A percentile compares a stretch with the other conserved stretches of the same genome.
These are phyloP conservation scores for Lasiurus borealis DNA, from an alignment of 2,113 vertebrate species.

Conservation along the genomic window DNA sequence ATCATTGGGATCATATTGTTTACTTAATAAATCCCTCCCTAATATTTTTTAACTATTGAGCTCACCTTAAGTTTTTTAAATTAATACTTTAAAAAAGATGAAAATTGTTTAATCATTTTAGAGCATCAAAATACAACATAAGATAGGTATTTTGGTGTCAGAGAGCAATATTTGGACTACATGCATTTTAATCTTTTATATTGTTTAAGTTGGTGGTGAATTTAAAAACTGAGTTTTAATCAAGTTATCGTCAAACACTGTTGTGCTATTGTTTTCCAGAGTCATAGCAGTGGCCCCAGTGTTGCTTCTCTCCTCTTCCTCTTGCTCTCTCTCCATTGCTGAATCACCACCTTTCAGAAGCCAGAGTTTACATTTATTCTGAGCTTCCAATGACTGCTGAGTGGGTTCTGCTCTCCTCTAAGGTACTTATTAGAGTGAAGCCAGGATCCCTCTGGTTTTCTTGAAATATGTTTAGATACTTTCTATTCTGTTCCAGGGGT, in stretches of 20 bases:
- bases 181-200: constrained; percentile 56
- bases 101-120: constrained; percentile 78
- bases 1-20: constrained; percentile 16
- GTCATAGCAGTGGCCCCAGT: constrained; percentile 91
- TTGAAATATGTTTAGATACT: not conserved
- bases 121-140: constrained; percentile 74
- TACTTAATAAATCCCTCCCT: constrained; percentile 1
- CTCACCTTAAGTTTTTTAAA: constrained; percentile 24
- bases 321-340: constrained; percentile 93
- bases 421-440: not conserved
- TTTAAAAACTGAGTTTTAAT: constrained; percentile 81
- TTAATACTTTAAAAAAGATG: constrained; percentile 15
- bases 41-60: constrained; percentile 40
- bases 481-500: not conserved
- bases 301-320: constrained; percentile 91
- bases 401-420: constrained; percentile 39
- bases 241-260: constrained; percentile 92
- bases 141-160: constrained; percentile 54
- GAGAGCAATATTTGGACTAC: constrained; percentile 63
- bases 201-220: constrained; percentile 55
- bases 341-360: constrained; percentile 86
- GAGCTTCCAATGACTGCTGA: constrained; percentile 60
- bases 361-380: constrained; percentile 50
- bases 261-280: constrained; percentile 93
- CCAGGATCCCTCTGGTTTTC: constrained; percentile 60